These are phyloP conservation scores for Tachina lurida DNA, from an alignment of 2,888 invertebrate species.

Conservation along the genomic window DNA sequence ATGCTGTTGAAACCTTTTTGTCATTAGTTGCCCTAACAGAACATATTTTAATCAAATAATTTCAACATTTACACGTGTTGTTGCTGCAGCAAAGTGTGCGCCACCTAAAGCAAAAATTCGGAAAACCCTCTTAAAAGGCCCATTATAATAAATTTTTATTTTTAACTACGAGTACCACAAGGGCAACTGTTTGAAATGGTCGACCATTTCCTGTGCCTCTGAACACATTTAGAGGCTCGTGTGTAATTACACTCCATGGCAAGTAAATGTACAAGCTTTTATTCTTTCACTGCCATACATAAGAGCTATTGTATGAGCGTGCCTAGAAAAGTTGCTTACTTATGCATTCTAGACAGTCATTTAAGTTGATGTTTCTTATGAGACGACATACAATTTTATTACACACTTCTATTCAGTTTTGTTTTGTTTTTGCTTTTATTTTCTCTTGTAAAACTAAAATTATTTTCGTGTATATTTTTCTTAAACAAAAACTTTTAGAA, in stretches of 20 bases:
- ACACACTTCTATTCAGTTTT: background rate
- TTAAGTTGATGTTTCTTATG: constrained; percentile 32
- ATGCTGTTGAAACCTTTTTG: too few species aligned
- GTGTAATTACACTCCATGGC: background rate
- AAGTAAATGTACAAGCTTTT: too few species aligned
- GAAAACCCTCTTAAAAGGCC: too few species aligned
- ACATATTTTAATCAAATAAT: too few species aligned
- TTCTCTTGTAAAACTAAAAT: background rate
- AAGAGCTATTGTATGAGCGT: background rate
- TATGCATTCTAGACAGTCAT: constrained; percentile 27
- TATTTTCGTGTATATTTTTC: background rate
- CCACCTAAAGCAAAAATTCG: too few species aligned
- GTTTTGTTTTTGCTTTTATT: background rate
- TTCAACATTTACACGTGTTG: too few species aligned
- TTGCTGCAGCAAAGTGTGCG: too few species aligned
- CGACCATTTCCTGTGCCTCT: too few species aligned
- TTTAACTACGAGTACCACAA: too few species aligned
- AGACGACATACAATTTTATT: constrained; percentile 31
- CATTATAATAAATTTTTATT: too few species aligned
- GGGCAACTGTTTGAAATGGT: too few species aligned
- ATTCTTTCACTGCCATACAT: background rate
- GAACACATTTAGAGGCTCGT: background rate
- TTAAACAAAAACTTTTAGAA: constrained; percentile 4
- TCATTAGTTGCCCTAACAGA: too few species aligned
- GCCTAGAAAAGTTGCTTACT: constrained; percentile 36